Percentiles rank a stretch among this genome's conserved stretches.
Conservation (phyloP, 2,797 vertebrate species). For the Etheostoma nigrum region DNA sequence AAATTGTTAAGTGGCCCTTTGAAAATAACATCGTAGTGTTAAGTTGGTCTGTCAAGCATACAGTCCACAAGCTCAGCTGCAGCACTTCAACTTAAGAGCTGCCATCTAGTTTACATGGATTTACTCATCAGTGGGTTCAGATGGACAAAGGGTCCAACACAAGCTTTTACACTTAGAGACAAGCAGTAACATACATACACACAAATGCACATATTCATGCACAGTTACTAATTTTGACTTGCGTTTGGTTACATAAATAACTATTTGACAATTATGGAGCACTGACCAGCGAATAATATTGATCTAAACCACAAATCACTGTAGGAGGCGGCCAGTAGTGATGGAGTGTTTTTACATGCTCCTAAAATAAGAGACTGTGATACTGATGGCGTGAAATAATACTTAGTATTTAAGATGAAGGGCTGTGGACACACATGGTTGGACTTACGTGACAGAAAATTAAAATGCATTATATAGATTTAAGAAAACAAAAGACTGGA, state of each 20-base stretch:
- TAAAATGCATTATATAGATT: conserved; percentile 21
- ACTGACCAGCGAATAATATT: conserved; percentile 12
- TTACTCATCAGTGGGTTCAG: conserved; percentile 61
- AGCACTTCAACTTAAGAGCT: conserved; percentile 70
- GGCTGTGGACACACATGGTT: conserved; percentile 6
- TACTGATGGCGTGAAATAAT: conserved; percentile 17
- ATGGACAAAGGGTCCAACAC: conserved; percentile 16
- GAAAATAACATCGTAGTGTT: conserved; percentile 65
- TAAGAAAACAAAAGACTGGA: conserved; percentile 30
- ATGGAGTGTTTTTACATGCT: conserved; percentile 23
- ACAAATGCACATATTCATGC: not conserved
- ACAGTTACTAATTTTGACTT: not conserved
- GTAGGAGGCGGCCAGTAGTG: not conserved
- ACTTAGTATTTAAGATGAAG: not conserved
- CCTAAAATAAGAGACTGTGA: not conserved
- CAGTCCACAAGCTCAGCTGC: conserved; percentile 41
- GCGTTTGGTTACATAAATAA: not conserved
- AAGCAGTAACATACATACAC: not conserved
- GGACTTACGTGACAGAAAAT: conserved; percentile 10
- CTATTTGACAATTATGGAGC: not conserved
- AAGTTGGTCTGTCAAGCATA: conserved; percentile 60
- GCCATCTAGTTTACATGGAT: conserved; percentile 78
- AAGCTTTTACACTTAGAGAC: conserved; percentile 18
- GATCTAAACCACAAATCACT: conserved; percentile 32
- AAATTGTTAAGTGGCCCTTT: conserved; percentile 72